These are phyloP conservation scores for Perccottus glenii DNA, from an alignment of 2,113 vertebrate genomes.

Conservation along the genomic window DNA sequence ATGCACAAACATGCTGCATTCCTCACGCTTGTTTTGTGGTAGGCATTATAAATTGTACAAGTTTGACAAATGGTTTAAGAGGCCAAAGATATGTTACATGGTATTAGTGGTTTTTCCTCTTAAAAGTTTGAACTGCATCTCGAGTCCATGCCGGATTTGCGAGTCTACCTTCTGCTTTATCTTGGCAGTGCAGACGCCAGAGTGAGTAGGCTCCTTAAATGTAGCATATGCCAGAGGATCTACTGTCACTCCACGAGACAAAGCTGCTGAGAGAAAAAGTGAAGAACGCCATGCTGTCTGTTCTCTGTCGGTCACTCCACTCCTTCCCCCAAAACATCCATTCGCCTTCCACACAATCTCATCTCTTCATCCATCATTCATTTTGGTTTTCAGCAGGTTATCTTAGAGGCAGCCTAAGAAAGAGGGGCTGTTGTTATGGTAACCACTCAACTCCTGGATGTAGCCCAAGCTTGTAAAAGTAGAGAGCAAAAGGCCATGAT, in stretches of 20 bases:
- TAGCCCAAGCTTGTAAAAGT: conserved; percentile 67
- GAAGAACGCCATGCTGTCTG: conserved; percentile 24
- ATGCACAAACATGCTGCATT: neutral
- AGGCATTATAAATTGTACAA: neutral
- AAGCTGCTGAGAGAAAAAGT: conserved; percentile 35
- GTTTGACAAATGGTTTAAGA: neutral
- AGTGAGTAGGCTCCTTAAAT: conserved; percentile 22
- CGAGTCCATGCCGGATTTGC: neutral
- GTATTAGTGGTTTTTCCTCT: neutral
- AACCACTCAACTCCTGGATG: conserved; percentile 59
- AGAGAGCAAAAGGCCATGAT: conserved; percentile 39
- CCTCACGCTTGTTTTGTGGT: neutral
- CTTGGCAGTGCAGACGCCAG: neutral
- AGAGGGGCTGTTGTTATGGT: conserved; percentile 47
- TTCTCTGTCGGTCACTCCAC: conserved; percentile 53
- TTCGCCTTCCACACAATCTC: conserved; percentile 52
- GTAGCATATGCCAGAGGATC: conserved; percentile 30
- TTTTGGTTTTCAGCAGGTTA: conserved; percentile 60
- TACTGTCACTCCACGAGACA: conserved; percentile 9
- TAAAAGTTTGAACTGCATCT: conserved; percentile 3
- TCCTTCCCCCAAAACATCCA: conserved; percentile 48
- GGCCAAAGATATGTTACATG: neutral
- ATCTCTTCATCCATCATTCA: conserved; percentile 54
- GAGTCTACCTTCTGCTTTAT: neutral
- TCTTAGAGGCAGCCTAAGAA: conserved; percentile 39